Evolutionary conservation across 2,888 invertebrate genomes (phyloP).

Genomic region (Luperina testacea): DNA sequence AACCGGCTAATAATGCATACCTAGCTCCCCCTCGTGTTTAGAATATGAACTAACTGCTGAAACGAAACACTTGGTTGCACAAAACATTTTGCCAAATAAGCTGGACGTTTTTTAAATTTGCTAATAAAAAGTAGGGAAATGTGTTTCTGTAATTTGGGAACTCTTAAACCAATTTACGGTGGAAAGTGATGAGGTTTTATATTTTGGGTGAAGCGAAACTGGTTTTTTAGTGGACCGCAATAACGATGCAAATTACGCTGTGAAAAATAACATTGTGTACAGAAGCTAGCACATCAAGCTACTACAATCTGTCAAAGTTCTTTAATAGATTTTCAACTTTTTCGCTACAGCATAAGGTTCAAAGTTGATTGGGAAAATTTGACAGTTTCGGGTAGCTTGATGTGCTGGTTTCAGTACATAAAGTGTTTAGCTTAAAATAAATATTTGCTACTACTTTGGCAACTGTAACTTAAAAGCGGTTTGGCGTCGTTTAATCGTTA

Average conservation of each 20-base stretch:
- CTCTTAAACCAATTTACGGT: conserved; percentile 26
- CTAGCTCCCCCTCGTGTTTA: conserved; percentile 56
- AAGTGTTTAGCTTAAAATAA: conserved; percentile 17
- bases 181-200: conserved; percentile 20
- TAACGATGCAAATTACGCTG: conserved; percentile 40
- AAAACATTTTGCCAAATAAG: conserved; percentile 46
- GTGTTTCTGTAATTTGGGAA: conserved; percentile 30
- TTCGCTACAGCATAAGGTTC: too few relatives aligned
- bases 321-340: too few relatives aligned
- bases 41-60: conserved; percentile 51
- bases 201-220: conserved; percentile 22
- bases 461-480: background rate
- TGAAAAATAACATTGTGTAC: conserved; percentile 9
- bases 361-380: too few relatives aligned
- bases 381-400: too few relatives aligned
- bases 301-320: too few relatives aligned
- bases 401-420: background rate
- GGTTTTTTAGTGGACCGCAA: conserved; percentile 28
- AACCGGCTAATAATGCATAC: conserved; percentile 64
- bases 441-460: conserved; percentile 5
- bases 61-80: conserved; percentile 47
- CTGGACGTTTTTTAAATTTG: conserved; percentile 45
- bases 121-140: conserved; percentile 25
- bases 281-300: too few relatives aligned
- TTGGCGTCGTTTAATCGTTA: background rate